These are phyloP conservation scores for Colletes collaris DNA, from an alignment of 2,888 invertebrate genomes.

Conservation along the genomic window DNA sequence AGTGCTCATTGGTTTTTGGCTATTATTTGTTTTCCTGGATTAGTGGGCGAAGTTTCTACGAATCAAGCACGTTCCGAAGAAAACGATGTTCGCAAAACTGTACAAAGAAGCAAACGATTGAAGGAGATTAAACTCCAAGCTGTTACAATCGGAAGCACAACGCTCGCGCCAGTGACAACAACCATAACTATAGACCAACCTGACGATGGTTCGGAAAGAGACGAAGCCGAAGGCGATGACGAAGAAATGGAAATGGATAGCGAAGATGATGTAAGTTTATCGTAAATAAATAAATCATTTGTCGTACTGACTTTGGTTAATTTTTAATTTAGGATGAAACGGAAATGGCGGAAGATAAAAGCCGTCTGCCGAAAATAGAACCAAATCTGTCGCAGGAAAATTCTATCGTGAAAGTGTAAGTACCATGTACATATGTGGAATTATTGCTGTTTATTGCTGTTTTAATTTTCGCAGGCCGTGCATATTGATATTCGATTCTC, in stretches of 20 bases:
- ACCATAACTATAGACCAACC: slow-evolving; percentile 86
- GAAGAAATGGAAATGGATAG: slow-evolving; percentile 86
- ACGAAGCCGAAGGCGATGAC: slow-evolving; percentile 93
- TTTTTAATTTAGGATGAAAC: slow-evolving; percentile 66
- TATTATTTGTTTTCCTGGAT: slow-evolving; percentile 96
- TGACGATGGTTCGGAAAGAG: slow-evolving; percentile 89
- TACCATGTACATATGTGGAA: background rate
- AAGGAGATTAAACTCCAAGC: slow-evolving; percentile 85
- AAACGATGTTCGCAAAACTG: slow-evolving; percentile 61
- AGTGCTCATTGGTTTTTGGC: slow-evolving; percentile 98
- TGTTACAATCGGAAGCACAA: slow-evolving; percentile 87
- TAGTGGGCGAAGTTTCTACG: slow-evolving; percentile 88
- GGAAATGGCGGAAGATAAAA: slow-evolving; percentile 60
- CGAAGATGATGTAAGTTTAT: slow-evolving; percentile 79
- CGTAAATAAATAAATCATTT: slow-evolving; percentile 11
- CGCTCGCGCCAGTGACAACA: slow-evolving; percentile 82
- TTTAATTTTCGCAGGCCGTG: slow-evolving; percentile 89
- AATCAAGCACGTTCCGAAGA: slow-evolving; percentile 66
- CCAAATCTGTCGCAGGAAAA: slow-evolving; percentile 47
- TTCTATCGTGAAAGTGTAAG: slow-evolving; percentile 64
- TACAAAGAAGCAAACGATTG: slow-evolving; percentile 69
- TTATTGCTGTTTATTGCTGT: slow-evolving; percentile 4
- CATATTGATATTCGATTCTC: slow-evolving; percentile 97
- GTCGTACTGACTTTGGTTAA: background rate
- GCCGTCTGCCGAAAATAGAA: slow-evolving; percentile 28